Evolutionary conservation across 2,113 vertebrate genomes (phyloP).

Genomic region (Plestiodon gilberti): DNA sequence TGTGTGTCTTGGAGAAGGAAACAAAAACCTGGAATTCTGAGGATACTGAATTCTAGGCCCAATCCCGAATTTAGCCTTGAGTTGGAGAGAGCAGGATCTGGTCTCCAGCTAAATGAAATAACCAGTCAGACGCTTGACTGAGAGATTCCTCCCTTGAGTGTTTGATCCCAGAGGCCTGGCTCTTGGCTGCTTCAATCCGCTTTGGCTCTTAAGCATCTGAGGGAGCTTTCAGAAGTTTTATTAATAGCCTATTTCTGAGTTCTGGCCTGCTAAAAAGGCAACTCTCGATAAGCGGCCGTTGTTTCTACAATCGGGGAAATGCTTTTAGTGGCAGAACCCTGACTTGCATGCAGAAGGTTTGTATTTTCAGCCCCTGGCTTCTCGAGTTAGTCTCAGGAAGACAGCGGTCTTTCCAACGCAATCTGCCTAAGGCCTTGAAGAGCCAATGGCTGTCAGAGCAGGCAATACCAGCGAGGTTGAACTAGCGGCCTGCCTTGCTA

Average conservation of each 20-base stretch:
- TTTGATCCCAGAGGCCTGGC: not conserved
- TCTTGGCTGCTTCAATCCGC: not conserved
- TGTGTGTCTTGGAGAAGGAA: no score
- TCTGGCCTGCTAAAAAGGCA: not conserved
- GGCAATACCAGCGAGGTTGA: not conserved
- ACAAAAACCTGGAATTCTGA: accelerated
- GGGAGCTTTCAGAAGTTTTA: not conserved
- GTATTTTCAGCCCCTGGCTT: no score
- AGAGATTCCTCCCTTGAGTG: no score
- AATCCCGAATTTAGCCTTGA: not conserved
- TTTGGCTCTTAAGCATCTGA: not conserved
- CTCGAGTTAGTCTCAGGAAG: not conserved
- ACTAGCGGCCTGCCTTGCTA: not conserved
- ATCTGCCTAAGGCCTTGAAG: no score
- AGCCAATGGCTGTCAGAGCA: no score
- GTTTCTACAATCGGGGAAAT: not conserved
- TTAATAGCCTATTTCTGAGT: not conserved
- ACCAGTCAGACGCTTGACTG: accelerated
- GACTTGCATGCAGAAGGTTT: not conserved
- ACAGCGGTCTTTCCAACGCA: no score
- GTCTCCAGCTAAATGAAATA: not conserved
- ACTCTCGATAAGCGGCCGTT: not conserved
- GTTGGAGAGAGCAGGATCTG: not conserved
- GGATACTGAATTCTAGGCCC: not conserved
- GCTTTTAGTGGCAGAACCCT: not conserved